A percentile compares a stretch with the other conserved stretches of the same genome.
Conservation (phyloP, 2,113 vertebrate species). For the Microtus montanus region DNA sequence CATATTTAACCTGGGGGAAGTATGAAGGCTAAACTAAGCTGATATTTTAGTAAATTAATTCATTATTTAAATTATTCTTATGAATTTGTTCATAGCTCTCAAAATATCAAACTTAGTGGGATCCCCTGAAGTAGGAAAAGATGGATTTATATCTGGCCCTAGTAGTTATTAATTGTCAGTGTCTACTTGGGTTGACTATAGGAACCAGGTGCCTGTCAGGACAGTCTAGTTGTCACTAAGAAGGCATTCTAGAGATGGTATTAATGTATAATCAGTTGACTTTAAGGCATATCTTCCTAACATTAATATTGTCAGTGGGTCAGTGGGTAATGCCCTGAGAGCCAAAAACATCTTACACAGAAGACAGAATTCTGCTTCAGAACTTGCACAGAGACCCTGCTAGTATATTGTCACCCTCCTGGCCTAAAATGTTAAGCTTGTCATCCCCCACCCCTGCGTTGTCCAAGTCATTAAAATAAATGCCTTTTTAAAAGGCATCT, state of each 20-base stretch:
- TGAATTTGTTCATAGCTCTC: conserved; percentile 28
- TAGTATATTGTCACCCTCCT: not conserved
- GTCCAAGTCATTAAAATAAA: conserved; percentile 26
- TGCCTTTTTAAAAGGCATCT: not conserved
- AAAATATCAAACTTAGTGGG: not conserved
- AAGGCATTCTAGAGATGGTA: not conserved
- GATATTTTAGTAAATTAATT: conserved; percentile 28
- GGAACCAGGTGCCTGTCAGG: not conserved
- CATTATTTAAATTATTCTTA: conserved; percentile 9
- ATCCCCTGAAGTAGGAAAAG: not conserved
- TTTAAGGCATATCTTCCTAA: not conserved
- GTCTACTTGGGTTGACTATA: not conserved
- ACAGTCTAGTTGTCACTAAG: not conserved
- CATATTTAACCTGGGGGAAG: not conserved
- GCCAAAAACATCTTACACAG: not conserved
- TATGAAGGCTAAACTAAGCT: not conserved
- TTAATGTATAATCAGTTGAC: not conserved
- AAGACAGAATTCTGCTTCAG: not conserved
- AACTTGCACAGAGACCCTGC: not conserved
- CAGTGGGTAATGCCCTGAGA: not conserved
- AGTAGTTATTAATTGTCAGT: not conserved
- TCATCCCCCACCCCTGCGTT: not conserved
- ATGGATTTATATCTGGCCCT: not conserved
- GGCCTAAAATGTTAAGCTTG: not conserved
- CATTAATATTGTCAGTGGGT: not conserved